Conservation (phyloP, 2,113 vertebrate species). For the Bagarius yarrelli region DNA sequence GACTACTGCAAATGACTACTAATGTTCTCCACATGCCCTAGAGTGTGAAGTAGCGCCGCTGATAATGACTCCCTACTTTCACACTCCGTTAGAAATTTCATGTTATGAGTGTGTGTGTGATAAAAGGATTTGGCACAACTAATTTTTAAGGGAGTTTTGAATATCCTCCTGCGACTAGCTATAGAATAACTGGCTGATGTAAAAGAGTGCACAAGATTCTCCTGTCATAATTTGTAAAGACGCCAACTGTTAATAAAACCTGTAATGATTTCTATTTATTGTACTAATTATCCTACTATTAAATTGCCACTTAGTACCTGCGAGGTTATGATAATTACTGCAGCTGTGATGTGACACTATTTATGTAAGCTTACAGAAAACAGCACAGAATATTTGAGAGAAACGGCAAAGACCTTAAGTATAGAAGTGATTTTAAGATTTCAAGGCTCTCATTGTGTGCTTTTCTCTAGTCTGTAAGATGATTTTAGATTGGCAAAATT, state of each 20-base stretch:
- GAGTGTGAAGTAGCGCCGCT: slow-evolving; percentile 12
- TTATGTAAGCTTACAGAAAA: not conserved
- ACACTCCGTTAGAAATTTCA: slow-evolving; percentile 26
- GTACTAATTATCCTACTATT: not conserved
- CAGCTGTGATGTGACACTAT: slow-evolving; percentile 29
- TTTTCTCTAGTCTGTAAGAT: not conserved
- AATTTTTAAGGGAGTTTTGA: not conserved
- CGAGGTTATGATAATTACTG: slow-evolving; percentile 18
- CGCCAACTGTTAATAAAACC: slow-evolving; percentile 42
- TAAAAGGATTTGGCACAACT: slow-evolving; percentile 26
- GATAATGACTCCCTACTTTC: slow-evolving; percentile 31
- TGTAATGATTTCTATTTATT: slow-evolving; percentile 18
- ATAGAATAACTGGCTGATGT: not conserved
- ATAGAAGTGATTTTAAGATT: not conserved
- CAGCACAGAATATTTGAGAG: not conserved
- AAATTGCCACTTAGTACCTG: slow-evolving; percentile 27
- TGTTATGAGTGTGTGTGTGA: slow-evolving; percentile 3
- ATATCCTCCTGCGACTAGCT: not conserved
- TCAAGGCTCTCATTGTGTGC: not conserved
- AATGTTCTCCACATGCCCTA: slow-evolving; percentile 19
- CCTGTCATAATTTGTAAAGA: slow-evolving; percentile 7
- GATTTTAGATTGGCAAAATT: not conserved
- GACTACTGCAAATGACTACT: slow-evolving; percentile 32
- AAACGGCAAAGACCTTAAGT: not conserved
- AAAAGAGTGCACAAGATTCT: not conserved